phyloP scores from a whole-genome alignment of 2,797 vertebrate genomes.

The Schizothorax lantsangensis region DNA sequence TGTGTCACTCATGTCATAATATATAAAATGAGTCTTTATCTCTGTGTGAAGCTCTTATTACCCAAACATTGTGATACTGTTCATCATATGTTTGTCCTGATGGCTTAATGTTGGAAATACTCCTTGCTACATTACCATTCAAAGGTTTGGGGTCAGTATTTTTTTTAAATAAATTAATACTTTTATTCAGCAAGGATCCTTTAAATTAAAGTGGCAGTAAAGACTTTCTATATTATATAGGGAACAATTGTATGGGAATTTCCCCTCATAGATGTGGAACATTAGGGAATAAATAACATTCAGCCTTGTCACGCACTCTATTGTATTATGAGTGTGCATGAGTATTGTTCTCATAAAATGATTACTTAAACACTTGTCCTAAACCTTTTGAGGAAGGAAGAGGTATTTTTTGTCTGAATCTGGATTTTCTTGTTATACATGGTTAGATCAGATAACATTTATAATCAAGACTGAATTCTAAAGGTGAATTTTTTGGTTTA shows the following conservation, averaged over 20 bases:
- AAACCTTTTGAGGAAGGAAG: neutral
- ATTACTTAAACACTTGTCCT: neutral
- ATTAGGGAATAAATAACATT: neutral
- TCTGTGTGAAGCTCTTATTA: neutral
- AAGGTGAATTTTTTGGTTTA: too few relatives aligned
- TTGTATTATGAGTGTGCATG: neutral
- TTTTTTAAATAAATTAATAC: neutral
- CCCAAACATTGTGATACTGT: neutral
- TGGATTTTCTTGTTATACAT: constrained; percentile 9
- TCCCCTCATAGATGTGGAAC: neutral
- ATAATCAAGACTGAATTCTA: neutral
- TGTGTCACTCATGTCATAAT: neutral
- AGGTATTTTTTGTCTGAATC: neutral
- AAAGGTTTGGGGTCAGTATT: neutral
- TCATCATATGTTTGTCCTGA: neutral
- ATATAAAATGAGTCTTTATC: neutral
- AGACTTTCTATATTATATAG: neutral
- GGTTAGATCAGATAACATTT: neutral
- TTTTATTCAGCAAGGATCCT: neutral
- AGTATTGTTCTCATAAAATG: neutral
- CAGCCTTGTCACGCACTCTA: neutral
- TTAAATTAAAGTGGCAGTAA: neutral
- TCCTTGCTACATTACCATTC: neutral
- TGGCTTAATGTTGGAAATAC: neutral
- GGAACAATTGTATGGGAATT: neutral